Evolutionary conservation across 2,797 vertebrate species (phyloP), one percentile per base, ranked within the genome.

Genomic region (Menidia menidia): DNA sequence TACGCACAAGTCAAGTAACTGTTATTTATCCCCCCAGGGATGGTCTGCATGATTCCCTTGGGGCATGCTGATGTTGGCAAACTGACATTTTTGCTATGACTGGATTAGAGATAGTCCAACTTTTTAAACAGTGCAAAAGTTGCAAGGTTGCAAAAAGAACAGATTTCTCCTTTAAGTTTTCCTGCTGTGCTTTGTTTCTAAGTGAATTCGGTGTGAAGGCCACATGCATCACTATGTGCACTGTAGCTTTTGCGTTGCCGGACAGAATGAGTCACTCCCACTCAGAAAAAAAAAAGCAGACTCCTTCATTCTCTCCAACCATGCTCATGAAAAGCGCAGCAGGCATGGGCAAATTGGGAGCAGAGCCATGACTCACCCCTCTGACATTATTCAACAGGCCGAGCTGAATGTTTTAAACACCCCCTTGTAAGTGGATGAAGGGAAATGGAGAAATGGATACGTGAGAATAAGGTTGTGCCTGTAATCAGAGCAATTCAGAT

Each of bases 321-420:
- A 56, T 13, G 56, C 75, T 88, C 59, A 74, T 87, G 86, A 91
- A 88, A 91, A 86, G 80, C 89, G 70, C 80, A 84, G 86, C 81
- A 64, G 82, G 87, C 75, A 4, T 58, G 74, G 73, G 73, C 76
- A 78, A 82, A 90, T 65, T 66, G 80, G 83, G 85, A 89, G 78
- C 77, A 78, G 80, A 80, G 84, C 75, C 63, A 68, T 90, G 88
- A 93, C 87, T 92, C 89, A 89, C 77, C 70, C 71, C 71, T 78
- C 83, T 87, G 83, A 91, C 82, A 84, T 84, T 81, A 80, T 58
- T 75, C 84, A 86, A 59, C 77, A 55, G 78, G 82, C 43, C 11
- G 32, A 66, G 68, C 75, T 71, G 65, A 64, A 62, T 67, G 71
- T 71, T 83, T 81, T 72, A 84, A 81, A 70, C 75, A 52, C 56